Conservation (phyloP, 2,113 vertebrate genomes). For the Collichthys lucidus region DNA sequence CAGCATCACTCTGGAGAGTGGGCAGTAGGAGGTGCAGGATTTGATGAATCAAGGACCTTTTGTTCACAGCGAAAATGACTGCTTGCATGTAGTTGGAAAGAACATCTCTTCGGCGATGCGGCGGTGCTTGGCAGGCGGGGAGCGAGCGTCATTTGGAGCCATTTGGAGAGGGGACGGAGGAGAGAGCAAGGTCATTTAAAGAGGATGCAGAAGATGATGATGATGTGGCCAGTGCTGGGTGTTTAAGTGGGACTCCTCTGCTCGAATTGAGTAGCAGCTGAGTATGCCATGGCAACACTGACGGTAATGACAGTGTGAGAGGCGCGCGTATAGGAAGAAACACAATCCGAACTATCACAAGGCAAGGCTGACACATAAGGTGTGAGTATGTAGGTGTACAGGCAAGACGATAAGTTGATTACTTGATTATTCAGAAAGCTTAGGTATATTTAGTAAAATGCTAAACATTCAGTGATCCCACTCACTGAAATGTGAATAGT, state of each 20-base stretch:
- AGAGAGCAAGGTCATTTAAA: slow-evolving; percentile 70
- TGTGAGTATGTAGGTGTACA: neutral
- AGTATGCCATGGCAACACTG: slow-evolving; percentile 56
- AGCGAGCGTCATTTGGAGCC: slow-evolving; percentile 64
- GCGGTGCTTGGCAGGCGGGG: slow-evolving; percentile 50
- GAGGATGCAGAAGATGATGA: slow-evolving; percentile 70
- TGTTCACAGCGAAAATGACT: slow-evolving; percentile 72
- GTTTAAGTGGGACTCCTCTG: slow-evolving; percentile 65
- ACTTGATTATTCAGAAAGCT: neutral
- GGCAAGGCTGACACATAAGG: slow-evolving; percentile 16
- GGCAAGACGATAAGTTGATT: neutral
- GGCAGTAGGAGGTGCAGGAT: slow-evolving; percentile 72
- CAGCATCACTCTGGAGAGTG: slow-evolving; percentile 72
- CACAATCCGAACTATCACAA: neutral
- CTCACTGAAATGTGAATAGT: neutral
- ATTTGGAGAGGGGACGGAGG: slow-evolving; percentile 63
- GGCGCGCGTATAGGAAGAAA: slow-evolving; percentile 8
- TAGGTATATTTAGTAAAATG: neutral
- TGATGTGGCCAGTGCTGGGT: slow-evolving; percentile 51
- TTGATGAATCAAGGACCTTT: slow-evolving; percentile 79
- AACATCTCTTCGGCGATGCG: slow-evolving; percentile 39
- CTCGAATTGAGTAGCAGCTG: slow-evolving; percentile 55
- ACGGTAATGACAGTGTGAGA: slow-evolving; percentile 45
- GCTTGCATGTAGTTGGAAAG: slow-evolving; percentile 59
- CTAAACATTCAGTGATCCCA: neutral